A percentile compares a stretch with the other conserved stretches of the same genome.
phyloP scores from a whole-genome alignment of 2,888 invertebrate species.

The Agrochola litura region DNA sequence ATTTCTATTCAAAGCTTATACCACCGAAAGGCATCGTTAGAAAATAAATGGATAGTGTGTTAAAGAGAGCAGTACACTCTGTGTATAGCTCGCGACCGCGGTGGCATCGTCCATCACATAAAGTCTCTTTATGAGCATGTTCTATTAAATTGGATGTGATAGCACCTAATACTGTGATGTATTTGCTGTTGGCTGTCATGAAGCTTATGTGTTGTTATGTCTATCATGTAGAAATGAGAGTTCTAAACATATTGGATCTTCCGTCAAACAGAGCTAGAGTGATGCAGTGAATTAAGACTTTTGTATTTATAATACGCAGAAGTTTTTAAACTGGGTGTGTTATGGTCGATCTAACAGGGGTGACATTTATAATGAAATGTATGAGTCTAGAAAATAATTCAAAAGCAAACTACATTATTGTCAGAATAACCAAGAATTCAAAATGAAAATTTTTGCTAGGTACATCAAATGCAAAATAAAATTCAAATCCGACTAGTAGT shows the following conservation, averaged over 20 bases:
- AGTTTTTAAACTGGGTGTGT: too few relatives aligned
- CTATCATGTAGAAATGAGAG: background rate
- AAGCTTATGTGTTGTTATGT: conserved; percentile 7
- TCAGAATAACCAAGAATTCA: too few relatives aligned
- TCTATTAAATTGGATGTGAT: conserved; percentile 45
- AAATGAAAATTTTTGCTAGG: too few relatives aligned
- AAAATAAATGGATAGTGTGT: conserved; percentile 24
- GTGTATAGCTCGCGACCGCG: background rate
- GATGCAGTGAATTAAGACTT: background rate
- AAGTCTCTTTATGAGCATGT: conserved; percentile 46
- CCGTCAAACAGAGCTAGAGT: background rate
- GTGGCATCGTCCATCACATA: conserved; percentile 23
- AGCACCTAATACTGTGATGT: conserved; percentile 27
- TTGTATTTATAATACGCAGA: background rate
- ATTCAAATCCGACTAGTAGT: too few relatives aligned
- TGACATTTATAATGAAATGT: too few relatives aligned
- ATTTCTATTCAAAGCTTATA: conserved; percentile 8
- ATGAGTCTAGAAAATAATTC: too few relatives aligned
- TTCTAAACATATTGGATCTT: background rate
- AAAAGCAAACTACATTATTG: too few relatives aligned
- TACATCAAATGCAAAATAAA: too few relatives aligned
- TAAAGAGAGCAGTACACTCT: background rate
- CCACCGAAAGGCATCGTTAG: conserved; percentile 23
- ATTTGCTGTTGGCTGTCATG: conserved; percentile 9
- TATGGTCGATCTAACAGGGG: too few relatives aligned